Conservation (phyloP, 2,113 vertebrate species). For the Pagrus major region DNA sequence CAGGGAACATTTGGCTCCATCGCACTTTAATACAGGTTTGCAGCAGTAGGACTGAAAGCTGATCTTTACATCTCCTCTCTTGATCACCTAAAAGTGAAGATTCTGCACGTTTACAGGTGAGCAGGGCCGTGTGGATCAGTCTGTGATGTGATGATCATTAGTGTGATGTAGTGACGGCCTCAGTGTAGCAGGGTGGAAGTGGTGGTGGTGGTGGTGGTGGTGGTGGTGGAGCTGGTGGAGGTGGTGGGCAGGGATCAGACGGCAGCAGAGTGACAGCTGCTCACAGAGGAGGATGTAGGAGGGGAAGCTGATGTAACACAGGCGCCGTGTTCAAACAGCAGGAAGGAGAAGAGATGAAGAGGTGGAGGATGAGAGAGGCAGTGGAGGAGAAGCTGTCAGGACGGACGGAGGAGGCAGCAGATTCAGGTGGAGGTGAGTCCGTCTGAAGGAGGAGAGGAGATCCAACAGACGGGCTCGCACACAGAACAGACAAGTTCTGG, state of each 20-base stretch:
- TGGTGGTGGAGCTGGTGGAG: not conserved
- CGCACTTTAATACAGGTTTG: too few relatives aligned
- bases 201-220: not conserved
- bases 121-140: too few relatives aligned
- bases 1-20: too few relatives aligned
- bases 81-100: too few relatives aligned
- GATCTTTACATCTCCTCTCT: too few relatives aligned
- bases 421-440: not conserved
- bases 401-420: not conserved
- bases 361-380: not conserved
- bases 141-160: too few relatives aligned
- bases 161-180: not conserved
- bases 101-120: too few relatives aligned
- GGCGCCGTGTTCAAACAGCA: not conserved
- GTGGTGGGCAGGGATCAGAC: not conserved
- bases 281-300: not conserved
- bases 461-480: too few relatives aligned
- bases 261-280: not conserved
- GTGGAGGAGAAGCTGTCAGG: not conserved
- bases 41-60: too few relatives aligned
- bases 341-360: not conserved
- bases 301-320: not conserved
- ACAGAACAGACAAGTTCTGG: too few relatives aligned
- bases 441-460: not conserved
- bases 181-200: not conserved